Evolutionary conservation across 2,113 vertebrate species (phyloP).

Genomic region (Orycteropus afer): DNA sequence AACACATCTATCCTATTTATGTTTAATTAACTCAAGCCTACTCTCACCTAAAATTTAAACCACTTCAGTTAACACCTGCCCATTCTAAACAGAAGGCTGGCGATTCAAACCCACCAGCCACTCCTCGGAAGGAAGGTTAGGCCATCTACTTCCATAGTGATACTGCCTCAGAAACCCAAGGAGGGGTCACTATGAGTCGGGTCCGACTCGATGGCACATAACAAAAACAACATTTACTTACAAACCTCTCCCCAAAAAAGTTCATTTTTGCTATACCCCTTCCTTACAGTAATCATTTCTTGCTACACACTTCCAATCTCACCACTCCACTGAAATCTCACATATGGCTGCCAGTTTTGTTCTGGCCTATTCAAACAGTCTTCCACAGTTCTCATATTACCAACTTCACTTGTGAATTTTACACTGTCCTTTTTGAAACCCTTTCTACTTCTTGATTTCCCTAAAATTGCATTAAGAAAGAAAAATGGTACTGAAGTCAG

Average conservation of each 20-base stretch:
- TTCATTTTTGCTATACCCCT: not conserved
- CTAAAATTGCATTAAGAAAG: not conserved
- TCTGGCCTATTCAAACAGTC: not conserved
- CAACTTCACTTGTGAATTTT: not conserved
- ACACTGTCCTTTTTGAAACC: not conserved
- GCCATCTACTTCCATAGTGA: too few species aligned
- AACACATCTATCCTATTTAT: not conserved
- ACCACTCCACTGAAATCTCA: not conserved
- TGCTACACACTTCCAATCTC: not conserved
- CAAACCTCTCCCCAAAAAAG: not conserved
- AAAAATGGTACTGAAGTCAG: accelerated
- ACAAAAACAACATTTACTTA: not conserved
- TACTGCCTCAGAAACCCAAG: too few species aligned
- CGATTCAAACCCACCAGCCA: too few species aligned
- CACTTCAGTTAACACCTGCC: not conserved
- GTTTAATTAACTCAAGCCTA: not conserved
- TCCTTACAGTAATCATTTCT: not conserved
- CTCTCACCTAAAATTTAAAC: not conserved
- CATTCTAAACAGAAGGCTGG: too few species aligned
- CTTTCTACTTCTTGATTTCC: not conserved
- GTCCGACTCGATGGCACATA: too few species aligned
- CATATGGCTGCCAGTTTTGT: not conserved
- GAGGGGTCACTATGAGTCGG: too few species aligned
- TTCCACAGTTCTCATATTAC: not conserved
- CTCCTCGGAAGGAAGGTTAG: too few species aligned